Evolutionary conservation across 2,797 vertebrate genomes (phyloP).

Genomic region (Ctenosaura bakeri): DNA sequence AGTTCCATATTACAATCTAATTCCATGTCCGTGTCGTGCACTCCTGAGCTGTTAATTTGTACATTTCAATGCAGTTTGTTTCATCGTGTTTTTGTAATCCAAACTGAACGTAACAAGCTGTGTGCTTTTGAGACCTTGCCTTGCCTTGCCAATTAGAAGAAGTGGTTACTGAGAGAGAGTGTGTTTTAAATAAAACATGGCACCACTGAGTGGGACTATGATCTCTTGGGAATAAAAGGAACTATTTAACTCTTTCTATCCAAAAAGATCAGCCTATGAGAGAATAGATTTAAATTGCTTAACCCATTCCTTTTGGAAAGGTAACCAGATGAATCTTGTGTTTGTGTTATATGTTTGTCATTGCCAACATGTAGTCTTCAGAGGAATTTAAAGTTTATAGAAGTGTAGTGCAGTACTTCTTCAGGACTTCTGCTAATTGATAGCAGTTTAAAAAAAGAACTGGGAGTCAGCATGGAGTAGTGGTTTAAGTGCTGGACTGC

Average conservation of each 20-base stretch:
- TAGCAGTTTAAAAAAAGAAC: no score
- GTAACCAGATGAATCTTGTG: conserved; percentile 45
- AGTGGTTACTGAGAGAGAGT: conserved; percentile 83
- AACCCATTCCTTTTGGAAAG: conserved; percentile 6
- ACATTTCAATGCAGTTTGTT: conserved; percentile 85
- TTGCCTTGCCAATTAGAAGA: conserved; percentile 86
- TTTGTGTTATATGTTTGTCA: conserved; percentile 38
- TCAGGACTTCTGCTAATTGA: conserved; percentile 21
- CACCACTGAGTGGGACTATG: conserved; percentile 71
- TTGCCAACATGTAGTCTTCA: background rate
- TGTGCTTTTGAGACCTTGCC: conserved; percentile 83
- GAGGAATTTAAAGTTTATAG: background rate
- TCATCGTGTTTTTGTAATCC: conserved; percentile 84
- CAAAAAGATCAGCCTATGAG: conserved; percentile 52
- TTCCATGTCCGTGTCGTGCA: conserved; percentile 75
- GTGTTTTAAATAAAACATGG: conserved; percentile 87
- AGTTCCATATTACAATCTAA: conserved; percentile 81
- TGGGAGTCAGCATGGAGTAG: no score
- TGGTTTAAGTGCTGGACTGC: no score
- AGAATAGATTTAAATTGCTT: background rate
- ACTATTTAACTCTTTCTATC: conserved; percentile 76
- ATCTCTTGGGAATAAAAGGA: conserved; percentile 71
- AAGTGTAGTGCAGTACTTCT: conserved; percentile 32
- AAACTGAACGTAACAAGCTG: conserved; percentile 83
- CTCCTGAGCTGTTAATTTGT: conserved; percentile 83